These are phyloP conservation scores for Candidula unifasciata DNA, from an alignment of 2,888 invertebrate species.

Conservation along the genomic window DNA sequence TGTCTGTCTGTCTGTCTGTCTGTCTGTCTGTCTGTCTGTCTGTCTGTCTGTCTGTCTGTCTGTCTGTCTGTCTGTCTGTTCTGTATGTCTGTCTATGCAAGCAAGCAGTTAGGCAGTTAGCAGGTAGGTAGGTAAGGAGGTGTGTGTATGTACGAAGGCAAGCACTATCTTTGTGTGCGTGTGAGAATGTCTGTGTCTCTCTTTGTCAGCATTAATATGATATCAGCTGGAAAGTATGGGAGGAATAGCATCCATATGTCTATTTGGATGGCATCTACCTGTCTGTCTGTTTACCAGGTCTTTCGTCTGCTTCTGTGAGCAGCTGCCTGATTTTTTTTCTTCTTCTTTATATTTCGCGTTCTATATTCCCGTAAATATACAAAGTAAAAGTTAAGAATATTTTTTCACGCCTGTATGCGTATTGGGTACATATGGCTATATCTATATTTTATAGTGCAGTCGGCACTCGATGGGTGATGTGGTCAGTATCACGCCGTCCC, in stretches of 20 bases:
- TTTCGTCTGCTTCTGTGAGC: not conserved
- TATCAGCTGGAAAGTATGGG: not conserved
- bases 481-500: too few species aligned
- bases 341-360: not conserved
- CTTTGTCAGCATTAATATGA: not conserved
- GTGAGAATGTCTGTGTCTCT: not conserved
- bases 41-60: constrained; percentile 34
- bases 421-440: too few species aligned
- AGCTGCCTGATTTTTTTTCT: not conserved
- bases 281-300: not conserved
- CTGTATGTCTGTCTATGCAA: not conserved
- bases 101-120: too few species aligned
- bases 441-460: too few species aligned
- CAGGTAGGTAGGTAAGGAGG: too few species aligned
- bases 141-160: not conserved
- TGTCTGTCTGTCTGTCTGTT: constrained; percentile 25
- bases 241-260: not conserved
- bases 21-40: constrained; percentile 40
- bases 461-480: too few species aligned
- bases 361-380: too few species aligned
- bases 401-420: too few species aligned
- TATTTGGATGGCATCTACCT: not conserved
- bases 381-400: too few species aligned
- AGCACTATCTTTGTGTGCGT: not conserved
- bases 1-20: constrained; percentile 28